phyloP scores from a whole-genome alignment of 2,113 vertebrate species.

The Alligator sinensis region DNA sequence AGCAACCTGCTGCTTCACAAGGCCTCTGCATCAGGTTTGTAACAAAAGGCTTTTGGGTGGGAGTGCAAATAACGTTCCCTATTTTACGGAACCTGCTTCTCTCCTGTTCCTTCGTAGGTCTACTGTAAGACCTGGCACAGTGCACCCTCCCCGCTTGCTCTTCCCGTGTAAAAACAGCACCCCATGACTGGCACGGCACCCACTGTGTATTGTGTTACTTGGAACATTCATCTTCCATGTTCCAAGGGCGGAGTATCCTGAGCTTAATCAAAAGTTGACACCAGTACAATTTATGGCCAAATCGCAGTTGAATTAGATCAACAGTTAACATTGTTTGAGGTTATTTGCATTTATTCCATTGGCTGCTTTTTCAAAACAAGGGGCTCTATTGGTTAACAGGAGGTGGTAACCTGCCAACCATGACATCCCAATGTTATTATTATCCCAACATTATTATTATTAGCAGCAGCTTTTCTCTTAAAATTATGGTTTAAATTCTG shows the following conservation, averaged over 20 bases:
- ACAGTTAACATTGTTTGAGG: not conserved
- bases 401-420: not conserved
- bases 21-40: not conserved
- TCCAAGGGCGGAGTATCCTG: not conserved
- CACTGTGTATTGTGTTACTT: not conserved
- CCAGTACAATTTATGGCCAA: not conserved
- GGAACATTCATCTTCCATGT: not conserved
- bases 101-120: not conserved
- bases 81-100: not conserved
- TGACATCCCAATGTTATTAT: too few species aligned
- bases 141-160: fast-evolving
- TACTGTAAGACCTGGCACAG: not conserved
- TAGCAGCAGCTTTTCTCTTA: not conserved
- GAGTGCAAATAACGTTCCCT: not conserved
- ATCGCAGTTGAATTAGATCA: not conserved
- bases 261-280: conserved; percentile 18
- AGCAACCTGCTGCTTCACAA: conserved; percentile 58
- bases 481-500: not conserved
- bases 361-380: not conserved
- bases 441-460: too few species aligned
- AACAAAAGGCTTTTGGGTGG: not conserved
- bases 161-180: not conserved
- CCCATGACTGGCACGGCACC: not conserved
- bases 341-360: not conserved
- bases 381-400: not conserved